Evolutionary conservation across 2,113 vertebrate species (phyloP).

Genomic region (Callopanchax toddi): DNA sequence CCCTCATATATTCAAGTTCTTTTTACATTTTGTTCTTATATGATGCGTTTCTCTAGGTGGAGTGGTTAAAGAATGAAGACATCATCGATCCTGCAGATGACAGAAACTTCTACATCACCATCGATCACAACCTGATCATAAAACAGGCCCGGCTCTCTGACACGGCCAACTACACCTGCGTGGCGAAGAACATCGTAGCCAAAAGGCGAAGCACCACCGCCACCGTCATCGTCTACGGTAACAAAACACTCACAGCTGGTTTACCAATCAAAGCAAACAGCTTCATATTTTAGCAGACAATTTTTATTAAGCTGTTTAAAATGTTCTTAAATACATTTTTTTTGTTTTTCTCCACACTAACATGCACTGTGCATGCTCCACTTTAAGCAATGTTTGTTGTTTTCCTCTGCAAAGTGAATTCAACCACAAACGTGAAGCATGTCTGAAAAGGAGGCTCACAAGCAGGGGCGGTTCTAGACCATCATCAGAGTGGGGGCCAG

Average conservation of each 20-base stretch:
- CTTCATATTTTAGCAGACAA: too few species aligned
- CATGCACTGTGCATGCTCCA: too few species aligned
- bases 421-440: too few species aligned
- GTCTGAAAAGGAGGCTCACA: too few species aligned
- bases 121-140: constrained; percentile 99
- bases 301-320: too few species aligned
- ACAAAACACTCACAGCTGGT: constrained; percentile 9
- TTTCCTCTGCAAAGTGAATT: too few species aligned
- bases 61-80: constrained; percentile 98
- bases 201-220: constrained; percentile 96
- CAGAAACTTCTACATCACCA: constrained; percentile 99
- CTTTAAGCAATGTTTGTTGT: too few species aligned
- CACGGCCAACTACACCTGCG: constrained; percentile 97
- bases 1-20: background rate
- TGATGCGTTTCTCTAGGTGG: constrained; percentile 82
- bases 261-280: too few species aligned
- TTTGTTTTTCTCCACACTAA: too few species aligned
- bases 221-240: constrained; percentile 96
- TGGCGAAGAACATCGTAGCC: constrained; percentile 97
- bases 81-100: constrained; percentile 95
- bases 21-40: background rate
- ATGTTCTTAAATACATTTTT: too few species aligned
- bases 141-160: constrained; percentile 98
- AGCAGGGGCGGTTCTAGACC: too few species aligned
- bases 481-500: too few species aligned